Percentiles rank a stretch among this genome's conserved stretches.
phyloP scores from a whole-genome alignment of 2,888 invertebrate genomes.

The Acholoe squamosa region DNA sequence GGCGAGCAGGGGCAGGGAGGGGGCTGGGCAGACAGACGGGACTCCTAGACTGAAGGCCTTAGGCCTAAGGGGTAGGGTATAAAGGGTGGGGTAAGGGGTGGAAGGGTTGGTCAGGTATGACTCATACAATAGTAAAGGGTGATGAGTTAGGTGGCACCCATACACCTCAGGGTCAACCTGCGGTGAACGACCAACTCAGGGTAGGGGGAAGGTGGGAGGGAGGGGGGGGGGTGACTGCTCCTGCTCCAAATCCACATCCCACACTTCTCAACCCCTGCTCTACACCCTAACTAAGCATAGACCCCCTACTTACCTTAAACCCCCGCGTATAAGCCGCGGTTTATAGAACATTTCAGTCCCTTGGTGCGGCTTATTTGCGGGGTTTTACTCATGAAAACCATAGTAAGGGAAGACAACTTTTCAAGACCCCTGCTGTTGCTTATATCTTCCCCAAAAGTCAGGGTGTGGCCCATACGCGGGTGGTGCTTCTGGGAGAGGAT shows the following conservation, averaged over 20 bases:
- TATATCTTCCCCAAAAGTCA: too few species aligned
- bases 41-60: background rate
- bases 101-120: constrained; percentile 38
- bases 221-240: background rate
- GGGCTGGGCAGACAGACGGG: background rate
- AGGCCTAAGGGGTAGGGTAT: too few species aligned
- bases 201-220: background rate
- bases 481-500: too few species aligned
- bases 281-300: background rate
- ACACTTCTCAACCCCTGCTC: background rate
- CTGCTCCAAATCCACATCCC: background rate
- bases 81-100: background rate
- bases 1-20: background rate
- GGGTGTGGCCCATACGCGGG: too few species aligned
- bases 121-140: constrained; percentile 39
- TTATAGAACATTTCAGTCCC: too few species aligned
- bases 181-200: constrained; percentile 6
- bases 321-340: too few species aligned
- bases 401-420: too few species aligned
- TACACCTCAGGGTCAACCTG: constrained; percentile 37
- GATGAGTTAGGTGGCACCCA: constrained; percentile 37
- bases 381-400: too few species aligned
- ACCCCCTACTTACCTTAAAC: background rate
- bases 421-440: too few species aligned
- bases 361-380: too few species aligned